A percentile compares a stretch with the other conserved stretches of the same genome.
phyloP scores from a whole-genome alignment of 2,113 vertebrate species.

The Paracanthobrama guichenoti region DNA sequence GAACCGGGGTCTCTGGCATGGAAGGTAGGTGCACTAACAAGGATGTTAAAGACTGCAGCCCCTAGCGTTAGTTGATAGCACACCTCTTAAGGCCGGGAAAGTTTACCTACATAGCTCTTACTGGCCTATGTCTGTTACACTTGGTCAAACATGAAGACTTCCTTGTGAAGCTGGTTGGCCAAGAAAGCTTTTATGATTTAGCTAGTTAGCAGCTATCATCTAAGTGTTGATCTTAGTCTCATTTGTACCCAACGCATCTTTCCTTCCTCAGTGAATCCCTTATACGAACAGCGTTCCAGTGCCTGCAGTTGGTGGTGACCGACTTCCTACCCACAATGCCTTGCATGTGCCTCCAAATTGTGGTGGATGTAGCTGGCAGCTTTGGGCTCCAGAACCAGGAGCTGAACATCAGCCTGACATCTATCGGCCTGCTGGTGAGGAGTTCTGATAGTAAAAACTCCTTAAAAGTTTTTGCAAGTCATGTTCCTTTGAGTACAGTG shows the following conservation, averaged over 20 bases:
- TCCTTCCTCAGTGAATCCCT: slow-evolving; percentile 87
- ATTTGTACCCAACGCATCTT: background rate
- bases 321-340: slow-evolving; percentile 99
- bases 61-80: too few species aligned
- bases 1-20: too few species aligned
- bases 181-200: background rate
- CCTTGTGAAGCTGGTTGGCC: background rate
- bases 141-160: background rate
- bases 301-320: slow-evolving; percentile 98
- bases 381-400: slow-evolving; percentile 99
- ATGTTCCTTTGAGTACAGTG: background rate
- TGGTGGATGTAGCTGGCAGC: slow-evolving; percentile 97
- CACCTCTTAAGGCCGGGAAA: too few species aligned
- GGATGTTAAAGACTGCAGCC: too few species aligned
- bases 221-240: background rate
- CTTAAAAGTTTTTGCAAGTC: background rate
- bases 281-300: slow-evolving; percentile 98
- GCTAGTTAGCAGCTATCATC: background rate
- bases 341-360: slow-evolving; percentile 96
- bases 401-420: slow-evolving; percentile 98
- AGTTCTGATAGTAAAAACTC: background rate
- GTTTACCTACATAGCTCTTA: too few species aligned
- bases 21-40: too few species aligned
- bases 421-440: slow-evolving; percentile 94
- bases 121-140: too few species aligned